A percentile compares a stretch with the other conserved stretches of the same genome.
Evolutionary conservation across 2,113 vertebrate species (phyloP).

Genomic region (Pycnonotus jocosus): DNA sequence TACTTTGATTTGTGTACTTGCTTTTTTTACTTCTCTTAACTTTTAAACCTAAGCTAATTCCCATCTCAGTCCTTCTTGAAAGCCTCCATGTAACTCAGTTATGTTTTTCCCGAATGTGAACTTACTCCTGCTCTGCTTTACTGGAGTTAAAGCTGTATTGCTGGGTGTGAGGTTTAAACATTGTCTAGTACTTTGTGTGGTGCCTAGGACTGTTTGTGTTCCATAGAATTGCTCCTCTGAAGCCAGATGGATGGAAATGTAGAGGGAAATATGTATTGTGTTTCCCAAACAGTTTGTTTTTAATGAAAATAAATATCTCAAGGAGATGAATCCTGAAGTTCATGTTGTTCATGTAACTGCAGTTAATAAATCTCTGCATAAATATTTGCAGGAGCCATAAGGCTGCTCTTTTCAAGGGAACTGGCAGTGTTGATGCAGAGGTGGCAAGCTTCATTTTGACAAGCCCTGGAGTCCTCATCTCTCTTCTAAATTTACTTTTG

Average conservation of each 20-base stretch:
- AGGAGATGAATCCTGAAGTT: conserved; percentile 28
- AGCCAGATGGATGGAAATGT: neutral
- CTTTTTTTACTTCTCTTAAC: conserved; percentile 9
- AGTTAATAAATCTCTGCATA: neutral
- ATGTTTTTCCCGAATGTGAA: neutral
- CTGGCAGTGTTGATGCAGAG: neutral
- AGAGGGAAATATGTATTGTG: neutral
- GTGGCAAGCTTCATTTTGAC: neutral
- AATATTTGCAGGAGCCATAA: neutral
- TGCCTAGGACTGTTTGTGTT: neutral
- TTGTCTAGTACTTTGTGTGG: neutral
- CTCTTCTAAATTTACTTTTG: neutral
- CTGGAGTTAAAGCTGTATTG: neutral
- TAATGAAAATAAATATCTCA: conserved; percentile 29
- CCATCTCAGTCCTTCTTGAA: neutral
- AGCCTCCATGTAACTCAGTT: neutral
- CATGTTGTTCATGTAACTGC: neutral
- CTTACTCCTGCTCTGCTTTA: neutral
- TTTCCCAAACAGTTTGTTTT: conserved; percentile 35
- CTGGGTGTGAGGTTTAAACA: neutral
- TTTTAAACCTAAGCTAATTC: neutral
- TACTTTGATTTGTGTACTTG: neutral
- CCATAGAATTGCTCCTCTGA: neutral
- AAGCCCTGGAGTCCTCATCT: neutral
- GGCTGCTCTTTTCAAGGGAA: neutral